A percentile compares a stretch with the other conserved stretches of the same genome.
Conservation (phyloP, 2,888 invertebrate species). For the Agriopis aurantiaria region DNA sequence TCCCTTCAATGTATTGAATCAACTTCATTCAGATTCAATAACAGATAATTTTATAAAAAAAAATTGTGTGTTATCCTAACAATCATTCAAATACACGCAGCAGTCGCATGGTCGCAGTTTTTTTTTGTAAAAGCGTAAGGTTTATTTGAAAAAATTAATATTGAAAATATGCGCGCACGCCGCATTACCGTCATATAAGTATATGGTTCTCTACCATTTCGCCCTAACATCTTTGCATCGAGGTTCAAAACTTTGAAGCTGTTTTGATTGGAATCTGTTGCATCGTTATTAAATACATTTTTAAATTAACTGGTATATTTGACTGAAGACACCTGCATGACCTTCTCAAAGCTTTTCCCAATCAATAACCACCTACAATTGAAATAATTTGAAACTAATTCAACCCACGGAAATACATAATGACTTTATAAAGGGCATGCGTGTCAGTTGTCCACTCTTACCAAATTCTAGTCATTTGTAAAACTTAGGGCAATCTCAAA, state of each 20-base stretch:
- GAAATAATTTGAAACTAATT: conserved; percentile 13
- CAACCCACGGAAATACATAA: conserved; percentile 25
- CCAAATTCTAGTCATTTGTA: conserved; percentile 36
- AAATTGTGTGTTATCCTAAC: too few relatives aligned
- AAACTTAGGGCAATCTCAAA: conserved; percentile 41
- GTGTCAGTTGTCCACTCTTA: conserved; percentile 32
- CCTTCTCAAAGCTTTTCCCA: conserved; percentile 18
- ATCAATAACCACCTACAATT: conserved; percentile 22
- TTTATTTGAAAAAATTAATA: too few relatives aligned
- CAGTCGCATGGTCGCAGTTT: too few relatives aligned
- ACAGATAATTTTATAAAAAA: too few relatives aligned
- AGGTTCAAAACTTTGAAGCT: not conserved
- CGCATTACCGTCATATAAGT: too few relatives aligned
- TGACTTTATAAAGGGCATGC: conserved; percentile 34
- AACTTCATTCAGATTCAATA: too few relatives aligned
- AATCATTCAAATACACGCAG: too few relatives aligned
- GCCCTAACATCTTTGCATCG: not conserved
- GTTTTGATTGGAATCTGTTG: too few relatives aligned
- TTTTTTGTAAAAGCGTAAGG: too few relatives aligned
- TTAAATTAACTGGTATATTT: not conserved
- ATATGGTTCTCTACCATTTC: too few relatives aligned
- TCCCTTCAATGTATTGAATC: too few relatives aligned
- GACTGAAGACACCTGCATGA: not conserved
- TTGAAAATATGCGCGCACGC: too few relatives aligned
- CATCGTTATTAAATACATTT: not conserved